phyloP scores from a whole-genome alignment of 2,888 invertebrate species.

The Brachylomia viminalis region DNA sequence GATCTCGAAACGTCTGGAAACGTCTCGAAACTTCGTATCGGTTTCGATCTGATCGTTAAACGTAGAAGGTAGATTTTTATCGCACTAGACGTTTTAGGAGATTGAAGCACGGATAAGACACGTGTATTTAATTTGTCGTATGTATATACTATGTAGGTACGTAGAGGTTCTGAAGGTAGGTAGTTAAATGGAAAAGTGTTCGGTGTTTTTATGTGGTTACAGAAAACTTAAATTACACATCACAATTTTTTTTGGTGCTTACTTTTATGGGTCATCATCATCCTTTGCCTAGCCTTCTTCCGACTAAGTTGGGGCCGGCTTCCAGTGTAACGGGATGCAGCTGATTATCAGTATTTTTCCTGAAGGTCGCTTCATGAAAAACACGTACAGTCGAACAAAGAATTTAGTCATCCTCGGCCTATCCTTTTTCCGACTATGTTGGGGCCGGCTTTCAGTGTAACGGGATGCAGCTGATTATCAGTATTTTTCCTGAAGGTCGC shows the following conservation, averaged over 20 bases:
- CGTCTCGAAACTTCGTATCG: conserved; percentile 56
- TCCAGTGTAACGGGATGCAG: not conserved
- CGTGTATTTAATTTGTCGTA: conserved; percentile 21
- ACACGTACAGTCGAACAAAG: too few species aligned
- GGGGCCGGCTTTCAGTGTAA: too few species aligned
- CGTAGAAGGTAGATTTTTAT: conserved; percentile 57
- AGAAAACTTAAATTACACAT: not conserved
- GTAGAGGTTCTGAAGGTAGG: not conserved
- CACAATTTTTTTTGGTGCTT: not conserved
- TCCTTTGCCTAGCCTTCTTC: not conserved
- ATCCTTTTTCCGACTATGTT: too few species aligned
- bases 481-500: too few species aligned
- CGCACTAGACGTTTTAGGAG: conserved; percentile 38
- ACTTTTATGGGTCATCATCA: too few species aligned
- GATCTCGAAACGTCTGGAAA: conserved; percentile 36
- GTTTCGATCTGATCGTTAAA: conserved; percentile 47
- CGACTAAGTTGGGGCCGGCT: too few species aligned
- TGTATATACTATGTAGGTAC: not conserved
- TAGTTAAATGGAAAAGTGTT: not conserved
- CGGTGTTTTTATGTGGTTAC: not conserved
- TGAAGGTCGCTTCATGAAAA: too few species aligned
- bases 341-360: not conserved
- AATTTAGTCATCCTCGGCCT: too few species aligned
- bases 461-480: too few species aligned
- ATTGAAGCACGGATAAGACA: conserved; percentile 23